Evolutionary conservation across 2,113 vertebrate species (phyloP).

Genomic region (Dipodomys merriami): DNA sequence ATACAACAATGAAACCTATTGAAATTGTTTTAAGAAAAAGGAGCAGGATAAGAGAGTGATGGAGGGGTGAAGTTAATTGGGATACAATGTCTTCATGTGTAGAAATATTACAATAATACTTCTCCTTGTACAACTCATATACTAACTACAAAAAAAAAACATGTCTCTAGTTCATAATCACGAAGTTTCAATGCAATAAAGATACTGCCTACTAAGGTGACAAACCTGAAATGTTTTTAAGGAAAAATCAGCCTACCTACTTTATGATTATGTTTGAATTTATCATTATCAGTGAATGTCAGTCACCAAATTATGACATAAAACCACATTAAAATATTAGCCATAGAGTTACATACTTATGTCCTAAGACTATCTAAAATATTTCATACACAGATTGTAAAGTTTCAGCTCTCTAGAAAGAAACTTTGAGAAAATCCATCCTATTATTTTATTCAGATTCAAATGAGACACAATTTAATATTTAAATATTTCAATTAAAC

Average conservation of each 20-base stretch:
- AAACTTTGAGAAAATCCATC: slow-evolving; percentile 49
- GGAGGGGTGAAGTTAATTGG: too few relatives aligned
- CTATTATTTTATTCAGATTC: slow-evolving; percentile 65
- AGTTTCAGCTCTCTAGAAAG: slow-evolving; percentile 63
- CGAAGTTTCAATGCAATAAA: slow-evolving; percentile 42
- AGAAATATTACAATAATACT: too few relatives aligned
- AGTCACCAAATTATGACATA: slow-evolving; percentile 45
- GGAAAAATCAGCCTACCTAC: slow-evolving; percentile 24
- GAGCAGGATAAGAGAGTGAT: too few relatives aligned
- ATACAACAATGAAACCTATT: too few relatives aligned
- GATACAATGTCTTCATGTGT: too few relatives aligned
- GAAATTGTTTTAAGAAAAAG: too few relatives aligned
- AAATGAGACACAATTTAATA: background rate
- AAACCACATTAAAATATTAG: slow-evolving; percentile 53
- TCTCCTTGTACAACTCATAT: too few relatives aligned
- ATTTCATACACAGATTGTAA: slow-evolving; percentile 65
- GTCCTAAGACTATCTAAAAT: slow-evolving; percentile 49
- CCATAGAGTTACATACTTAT: slow-evolving; percentile 5
- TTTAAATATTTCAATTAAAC: slow-evolving; percentile 33
- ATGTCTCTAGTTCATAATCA: background rate
- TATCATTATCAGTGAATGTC: background rate
- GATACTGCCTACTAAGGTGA: background rate
- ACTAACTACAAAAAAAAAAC: background rate
- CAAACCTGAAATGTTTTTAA: slow-evolving; percentile 33
- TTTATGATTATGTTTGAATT: slow-evolving; percentile 53